These are phyloP conservation scores for Hydractinia echinata DNA, from an alignment of 30 jellyfish, hydroid and myxozoan genomes.

Conservation along the genomic window DNA sequence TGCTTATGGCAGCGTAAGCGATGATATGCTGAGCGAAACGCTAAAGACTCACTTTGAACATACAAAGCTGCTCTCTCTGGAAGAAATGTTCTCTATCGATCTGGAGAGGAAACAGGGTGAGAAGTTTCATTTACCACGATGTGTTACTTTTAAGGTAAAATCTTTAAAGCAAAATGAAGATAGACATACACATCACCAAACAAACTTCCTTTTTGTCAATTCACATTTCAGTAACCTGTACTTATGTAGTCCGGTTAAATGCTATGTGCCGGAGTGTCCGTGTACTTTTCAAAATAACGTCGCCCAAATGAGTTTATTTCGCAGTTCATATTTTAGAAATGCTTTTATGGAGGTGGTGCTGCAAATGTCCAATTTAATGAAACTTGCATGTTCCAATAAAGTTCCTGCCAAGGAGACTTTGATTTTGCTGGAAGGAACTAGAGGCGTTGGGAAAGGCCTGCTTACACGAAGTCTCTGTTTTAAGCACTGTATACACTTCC, in stretches of 20 bases:
- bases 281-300: slow-evolving; percentile 14
- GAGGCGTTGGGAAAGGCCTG: slow-evolving; percentile 71
- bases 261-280: slow-evolving; percentile 16
- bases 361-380: not conserved
- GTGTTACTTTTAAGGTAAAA: not conserved
- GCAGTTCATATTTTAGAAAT: not conserved
- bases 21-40: not conserved
- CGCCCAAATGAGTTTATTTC: not conserved
- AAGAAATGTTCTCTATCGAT: slow-evolving; percentile 15
- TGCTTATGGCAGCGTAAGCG: slow-evolving; percentile 12
- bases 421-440: slow-evolving; percentile 59
- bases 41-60: slow-evolving; percentile 17
- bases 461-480: slow-evolving; percentile 14
- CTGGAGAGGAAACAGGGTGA: not conserved
- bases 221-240: slow-evolving; percentile 2
- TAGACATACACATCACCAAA: not conserved
- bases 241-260: not conserved
- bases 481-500: slow-evolving; percentile 42
- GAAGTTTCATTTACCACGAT: not conserved
- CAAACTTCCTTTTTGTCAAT: slow-evolving; percentile 19
- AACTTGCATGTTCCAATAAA: not conserved
- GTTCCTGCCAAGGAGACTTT: slow-evolving; percentile 11
- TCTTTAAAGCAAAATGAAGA: not conserved
- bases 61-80: not conserved
- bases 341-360: not conserved